A percentile compares a stretch with the other conserved stretches of the same genome.
phyloP scores from a whole-genome alignment of 1,140 invertebrate genomes.

The Solenopsis fugax region DNA sequence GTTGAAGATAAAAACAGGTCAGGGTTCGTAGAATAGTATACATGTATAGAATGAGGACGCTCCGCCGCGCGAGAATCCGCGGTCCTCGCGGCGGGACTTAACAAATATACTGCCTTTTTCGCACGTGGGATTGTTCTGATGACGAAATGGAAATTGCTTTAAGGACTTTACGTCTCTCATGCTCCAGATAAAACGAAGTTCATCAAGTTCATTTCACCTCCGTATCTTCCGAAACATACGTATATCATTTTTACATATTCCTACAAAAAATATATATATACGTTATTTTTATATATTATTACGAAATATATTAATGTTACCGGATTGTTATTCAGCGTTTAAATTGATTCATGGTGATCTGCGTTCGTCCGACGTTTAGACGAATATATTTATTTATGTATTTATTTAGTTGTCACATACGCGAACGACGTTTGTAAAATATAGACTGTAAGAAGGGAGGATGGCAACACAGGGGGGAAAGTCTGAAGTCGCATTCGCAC shows the following conservation, averaged over 20 bases:
- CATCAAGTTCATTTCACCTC: slow-evolving; percentile 24
- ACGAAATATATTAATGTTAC: slow-evolving; percentile 23
- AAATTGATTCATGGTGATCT: slow-evolving; percentile 23
- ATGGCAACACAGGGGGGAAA: not conserved
- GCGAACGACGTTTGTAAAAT: slow-evolving; percentile 20
- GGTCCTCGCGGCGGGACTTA: slow-evolving; percentile 13
- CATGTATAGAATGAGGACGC: slow-evolving; percentile 2
- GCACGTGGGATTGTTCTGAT: slow-evolving; percentile 42
- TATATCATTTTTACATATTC: slow-evolving; percentile 37
- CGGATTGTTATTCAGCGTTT: slow-evolving; percentile 19
- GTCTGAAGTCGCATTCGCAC: slow-evolving; percentile 15
- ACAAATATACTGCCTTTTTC: slow-evolving; percentile 60
- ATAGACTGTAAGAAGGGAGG: slow-evolving; percentile 15
- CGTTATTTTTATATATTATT: slow-evolving; percentile 42
- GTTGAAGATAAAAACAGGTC: slow-evolving; percentile 40
- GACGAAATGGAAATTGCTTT: slow-evolving; percentile 16
- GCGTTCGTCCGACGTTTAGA: not conserved
- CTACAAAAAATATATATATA: not conserved
- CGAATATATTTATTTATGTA: slow-evolving; percentile 3
- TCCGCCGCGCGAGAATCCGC: not conserved
- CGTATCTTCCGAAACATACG: slow-evolving; percentile 11
- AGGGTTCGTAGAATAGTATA: slow-evolving; percentile 48
- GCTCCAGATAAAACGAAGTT: not conserved
- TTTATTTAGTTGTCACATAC: slow-evolving; percentile 14
- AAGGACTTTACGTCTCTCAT: not conserved